Evolutionary conservation across 2,888 invertebrate genomes (phyloP), one percentile per base, ranked within the genome.

Genomic region (Apodemia mormo): DNA sequence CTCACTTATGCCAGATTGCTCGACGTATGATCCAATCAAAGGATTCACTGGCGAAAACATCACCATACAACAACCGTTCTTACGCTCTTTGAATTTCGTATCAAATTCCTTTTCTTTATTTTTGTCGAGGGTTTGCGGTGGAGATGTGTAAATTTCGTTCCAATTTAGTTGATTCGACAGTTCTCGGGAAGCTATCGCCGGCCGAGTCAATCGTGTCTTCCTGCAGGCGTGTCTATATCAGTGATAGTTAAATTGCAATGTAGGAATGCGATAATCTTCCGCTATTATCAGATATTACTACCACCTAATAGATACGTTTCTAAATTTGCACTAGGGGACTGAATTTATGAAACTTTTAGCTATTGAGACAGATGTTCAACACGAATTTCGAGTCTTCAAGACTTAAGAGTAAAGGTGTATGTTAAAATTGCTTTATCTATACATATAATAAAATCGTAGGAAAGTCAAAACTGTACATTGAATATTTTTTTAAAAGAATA

Each of bases 141-240:
- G 70, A 70, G 70, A 70, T 71, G 65, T 49, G 64, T 68, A 66
- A 67, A 68, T 68, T 67, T 67, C 69, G 37, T 71, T 77, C 73
- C 78, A 77, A 77, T 79, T 80, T 77, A 77, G 77, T 77, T 77
- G 77, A 79, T 80, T 75, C 76, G 72, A 75, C 73, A 75, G 76
- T 29, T 75, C 72, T 73, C 70, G 64, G 72, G 72, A 72, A 61
- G 69, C 74, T 74, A 77, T 75, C 74, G 68, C 65, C 71, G 72
- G 70, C 49, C 73, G 73, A 75, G 73, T 76, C 71, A 67, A 73
- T 76, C 72, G 76, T 70, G 73, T 72, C 70, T 73, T 73, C 72
- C 76, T 71, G 70, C 75, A 73, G 75, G 74, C 73, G 74, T 73
- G 74, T 76, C 71, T 71, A 70, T 75, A 72, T 73, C 71, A 71